Evolutionary conservation across 1,140 invertebrate genomes (phyloP).

Genomic region (Latrodectus geometricus): DNA sequence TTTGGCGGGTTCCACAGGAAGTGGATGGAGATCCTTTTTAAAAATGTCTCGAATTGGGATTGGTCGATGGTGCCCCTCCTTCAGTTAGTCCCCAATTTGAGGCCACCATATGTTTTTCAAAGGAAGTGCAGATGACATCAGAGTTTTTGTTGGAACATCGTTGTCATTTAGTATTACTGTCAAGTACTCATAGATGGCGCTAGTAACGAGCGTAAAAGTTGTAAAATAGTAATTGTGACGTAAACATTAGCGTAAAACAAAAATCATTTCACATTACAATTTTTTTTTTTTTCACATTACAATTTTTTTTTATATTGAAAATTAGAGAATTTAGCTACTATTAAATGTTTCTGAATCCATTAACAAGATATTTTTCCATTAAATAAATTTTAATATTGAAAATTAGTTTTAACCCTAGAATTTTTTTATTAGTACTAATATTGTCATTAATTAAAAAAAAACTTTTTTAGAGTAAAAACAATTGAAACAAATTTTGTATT

Average conservation of each 20-base stretch:
- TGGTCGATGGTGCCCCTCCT: constrained; percentile 50
- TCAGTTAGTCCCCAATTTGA: constrained; percentile 26
- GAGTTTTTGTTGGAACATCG: constrained; percentile 3
- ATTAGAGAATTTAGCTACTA: no score
- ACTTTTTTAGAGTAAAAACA: no score
- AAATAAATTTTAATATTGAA: no score
- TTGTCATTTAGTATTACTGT: constrained; percentile 19
- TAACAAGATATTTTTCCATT: no score
- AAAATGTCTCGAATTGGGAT: constrained; percentile 47
- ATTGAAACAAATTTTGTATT: no score
- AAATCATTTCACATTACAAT: no score
- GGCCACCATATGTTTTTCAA: constrained; percentile 38
- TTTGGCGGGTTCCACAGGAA: constrained; percentile 61
- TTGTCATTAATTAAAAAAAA: no score
- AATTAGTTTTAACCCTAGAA: no score
- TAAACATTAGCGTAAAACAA: not conserved
- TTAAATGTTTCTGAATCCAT: no score
- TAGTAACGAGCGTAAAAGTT: constrained; percentile 14
- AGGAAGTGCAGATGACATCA: constrained; percentile 60
- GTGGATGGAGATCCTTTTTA: constrained; percentile 41
- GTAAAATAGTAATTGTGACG: not conserved
- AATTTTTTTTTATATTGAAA: no score
- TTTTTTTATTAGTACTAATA: no score
- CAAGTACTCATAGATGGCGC: constrained; percentile 27
- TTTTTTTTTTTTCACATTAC: no score